Percentiles rank a stretch among this genome's conserved stretches.
Evolutionary conservation across 2,113 vertebrate species (phyloP).

Genomic region (Azemiops feae): DNA sequence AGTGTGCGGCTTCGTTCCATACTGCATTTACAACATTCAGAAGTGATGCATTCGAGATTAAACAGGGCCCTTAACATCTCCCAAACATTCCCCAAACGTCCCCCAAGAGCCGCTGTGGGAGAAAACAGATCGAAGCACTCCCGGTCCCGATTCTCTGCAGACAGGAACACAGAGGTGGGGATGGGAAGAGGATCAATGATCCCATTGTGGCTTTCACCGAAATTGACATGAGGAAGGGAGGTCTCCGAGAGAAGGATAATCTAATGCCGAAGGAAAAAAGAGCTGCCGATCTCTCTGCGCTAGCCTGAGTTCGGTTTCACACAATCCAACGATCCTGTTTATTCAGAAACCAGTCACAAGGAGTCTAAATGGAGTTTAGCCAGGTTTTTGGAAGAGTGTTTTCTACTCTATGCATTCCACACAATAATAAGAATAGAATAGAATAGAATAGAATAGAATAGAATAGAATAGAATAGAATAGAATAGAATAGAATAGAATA

Average conservation of each 20-base stretch:
- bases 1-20: neutral
- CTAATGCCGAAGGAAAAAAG: neutral
- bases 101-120: neutral
- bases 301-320: neutral
- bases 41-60: neutral
- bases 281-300: neutral
- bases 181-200: neutral
- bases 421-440: too few relatives aligned
- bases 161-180: neutral
- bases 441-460: too few relatives aligned
- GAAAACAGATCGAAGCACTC: neutral
- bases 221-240: neutral
- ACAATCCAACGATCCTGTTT: neutral
- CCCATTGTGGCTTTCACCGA: neutral
- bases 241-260: neutral
- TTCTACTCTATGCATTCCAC: too few relatives aligned
- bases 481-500: too few relatives aligned
- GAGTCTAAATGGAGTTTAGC: neutral
- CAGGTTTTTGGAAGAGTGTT: neutral
- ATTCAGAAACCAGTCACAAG: neutral
- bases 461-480: too few relatives aligned
- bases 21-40: slow-evolving; percentile 5
- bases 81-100: neutral
- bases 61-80: neutral
- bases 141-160: neutral